Evolutionary conservation across 2,797 vertebrate genomes (phyloP).

Genomic region (Ptychadena robeensis): DNA sequence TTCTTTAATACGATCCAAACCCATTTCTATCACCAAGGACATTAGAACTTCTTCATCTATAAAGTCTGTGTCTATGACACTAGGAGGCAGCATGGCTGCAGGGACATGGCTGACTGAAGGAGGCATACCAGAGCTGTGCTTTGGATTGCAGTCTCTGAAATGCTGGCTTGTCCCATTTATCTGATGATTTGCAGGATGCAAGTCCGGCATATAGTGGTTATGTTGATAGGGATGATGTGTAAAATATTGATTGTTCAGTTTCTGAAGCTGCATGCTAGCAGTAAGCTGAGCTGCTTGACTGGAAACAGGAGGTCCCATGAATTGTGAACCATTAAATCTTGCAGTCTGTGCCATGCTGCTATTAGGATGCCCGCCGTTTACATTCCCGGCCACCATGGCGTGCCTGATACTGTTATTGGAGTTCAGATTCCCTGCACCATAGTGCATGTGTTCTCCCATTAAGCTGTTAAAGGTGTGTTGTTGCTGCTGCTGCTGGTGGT

Average conservation of each 20-base stretch:
- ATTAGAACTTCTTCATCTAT: constrained; percentile 90
- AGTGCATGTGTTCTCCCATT: constrained; percentile 85
- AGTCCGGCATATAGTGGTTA: constrained; percentile 85
- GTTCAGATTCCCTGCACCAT: constrained; percentile 80
- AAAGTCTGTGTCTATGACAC: constrained; percentile 90
- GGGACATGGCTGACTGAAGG: constrained; percentile 81
- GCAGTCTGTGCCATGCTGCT: constrained; percentile 77
- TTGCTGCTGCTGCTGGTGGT: constrained; percentile 80
- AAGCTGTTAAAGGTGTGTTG: constrained; percentile 82
- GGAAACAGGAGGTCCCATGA: constrained; percentile 77
- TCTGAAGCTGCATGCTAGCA: constrained; percentile 88
- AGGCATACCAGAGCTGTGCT: constrained; percentile 78
- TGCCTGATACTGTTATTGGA: constrained; percentile 79
- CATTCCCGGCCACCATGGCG: constrained; percentile 79
- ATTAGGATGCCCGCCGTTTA: constrained; percentile 78
- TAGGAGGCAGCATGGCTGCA: constrained; percentile 85
- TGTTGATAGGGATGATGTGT: constrained; percentile 84
- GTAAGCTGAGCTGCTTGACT: constrained; percentile 82
- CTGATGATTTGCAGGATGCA: constrained; percentile 81
- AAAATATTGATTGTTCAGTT: constrained; percentile 90
- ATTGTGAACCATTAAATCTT: constrained; percentile 81
- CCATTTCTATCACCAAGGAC: constrained; percentile 89
- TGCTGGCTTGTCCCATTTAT: constrained; percentile 83
- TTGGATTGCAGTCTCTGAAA: constrained; percentile 84
- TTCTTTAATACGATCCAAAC: constrained; percentile 89